phyloP scores from a whole-genome alignment of 2,113 vertebrate genomes.

The Gopherus evgoodei region DNA sequence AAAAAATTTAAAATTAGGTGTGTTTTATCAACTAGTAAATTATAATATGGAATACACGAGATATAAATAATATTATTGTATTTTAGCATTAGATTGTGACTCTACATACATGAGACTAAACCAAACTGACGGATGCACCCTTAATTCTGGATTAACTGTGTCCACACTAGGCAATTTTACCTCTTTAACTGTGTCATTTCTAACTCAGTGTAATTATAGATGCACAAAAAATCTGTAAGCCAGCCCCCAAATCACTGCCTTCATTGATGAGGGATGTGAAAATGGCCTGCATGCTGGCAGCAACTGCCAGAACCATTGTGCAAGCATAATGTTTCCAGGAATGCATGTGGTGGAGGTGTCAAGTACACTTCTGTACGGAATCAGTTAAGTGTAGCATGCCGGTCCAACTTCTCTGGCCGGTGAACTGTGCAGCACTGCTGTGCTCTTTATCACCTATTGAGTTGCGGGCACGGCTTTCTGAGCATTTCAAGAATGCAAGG shows the following conservation, averaged over 20 bases:
- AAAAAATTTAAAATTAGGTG: too few relatives aligned
- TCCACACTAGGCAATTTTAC: neutral
- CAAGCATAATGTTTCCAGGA: neutral
- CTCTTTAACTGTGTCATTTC: neutral
- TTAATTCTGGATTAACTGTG: neutral
- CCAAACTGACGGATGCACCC: too few relatives aligned
- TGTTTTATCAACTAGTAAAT: too few relatives aligned
- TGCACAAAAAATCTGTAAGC: neutral
- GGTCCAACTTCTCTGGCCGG: rapidly evolving
- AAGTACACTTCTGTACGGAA: neutral
- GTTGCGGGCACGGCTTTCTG: neutral
- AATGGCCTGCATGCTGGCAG: neutral
- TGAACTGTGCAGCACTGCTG: rapidly evolving
- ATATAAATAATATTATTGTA: too few relatives aligned
- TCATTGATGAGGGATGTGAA: neutral
- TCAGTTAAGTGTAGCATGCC: neutral
- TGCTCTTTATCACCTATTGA: neutral
- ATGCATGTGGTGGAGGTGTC: neutral
- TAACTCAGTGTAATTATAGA: neutral
- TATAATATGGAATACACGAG: too few relatives aligned
- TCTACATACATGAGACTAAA: too few relatives aligned
- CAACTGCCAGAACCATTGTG: neutral
- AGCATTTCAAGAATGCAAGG: neutral
- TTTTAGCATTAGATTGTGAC: too few relatives aligned
- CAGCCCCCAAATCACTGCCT: rapidly evolving